Evolutionary conservation across 1,140 invertebrate species (phyloP).

Genomic region (Caenorhabditis tropicalis): DNA sequence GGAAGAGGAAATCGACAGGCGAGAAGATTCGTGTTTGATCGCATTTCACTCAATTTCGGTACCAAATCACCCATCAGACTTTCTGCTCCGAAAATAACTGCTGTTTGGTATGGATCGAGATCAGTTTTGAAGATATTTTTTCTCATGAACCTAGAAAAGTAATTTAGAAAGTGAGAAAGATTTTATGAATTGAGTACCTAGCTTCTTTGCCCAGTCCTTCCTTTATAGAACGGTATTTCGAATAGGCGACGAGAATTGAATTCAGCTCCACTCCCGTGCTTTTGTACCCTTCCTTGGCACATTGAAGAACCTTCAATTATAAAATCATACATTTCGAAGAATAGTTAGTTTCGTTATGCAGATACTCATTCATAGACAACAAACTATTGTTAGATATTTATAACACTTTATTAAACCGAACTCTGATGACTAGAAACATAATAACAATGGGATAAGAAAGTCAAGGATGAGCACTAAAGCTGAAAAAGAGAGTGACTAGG

Average conservation of each 20-base stretch:
- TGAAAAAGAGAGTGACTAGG: neutral
- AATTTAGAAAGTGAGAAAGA: neutral
- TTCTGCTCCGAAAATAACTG: constrained; percentile 68
- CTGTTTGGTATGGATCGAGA: constrained; percentile 61
- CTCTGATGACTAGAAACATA: neutral
- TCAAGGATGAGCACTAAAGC: constrained; percentile 14
- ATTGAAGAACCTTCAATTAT: constrained; percentile 62
- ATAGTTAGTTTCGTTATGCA: neutral
- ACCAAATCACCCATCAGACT: constrained; percentile 62
- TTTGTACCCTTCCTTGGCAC: constrained; percentile 61
- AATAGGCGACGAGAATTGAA: constrained; percentile 64
- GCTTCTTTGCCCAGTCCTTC: constrained; percentile 46
- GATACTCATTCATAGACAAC: neutral
- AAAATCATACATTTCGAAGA: neutral
- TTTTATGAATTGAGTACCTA: neutral
- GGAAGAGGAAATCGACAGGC: constrained; percentile 68
- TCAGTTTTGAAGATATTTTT: constrained; percentile 67
- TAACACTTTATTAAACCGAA: neutral
- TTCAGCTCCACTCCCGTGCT: constrained; percentile 66
- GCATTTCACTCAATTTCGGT: constrained; percentile 66
- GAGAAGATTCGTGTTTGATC: constrained; percentile 59
- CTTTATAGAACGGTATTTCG: constrained; percentile 57
- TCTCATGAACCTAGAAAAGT: constrained; percentile 52
- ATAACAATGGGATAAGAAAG: neutral
- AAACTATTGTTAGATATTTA: neutral